These are phyloP conservation scores for Icerya purchasi DNA, from an alignment of 2,888 invertebrate species.

Conservation along the genomic window DNA sequence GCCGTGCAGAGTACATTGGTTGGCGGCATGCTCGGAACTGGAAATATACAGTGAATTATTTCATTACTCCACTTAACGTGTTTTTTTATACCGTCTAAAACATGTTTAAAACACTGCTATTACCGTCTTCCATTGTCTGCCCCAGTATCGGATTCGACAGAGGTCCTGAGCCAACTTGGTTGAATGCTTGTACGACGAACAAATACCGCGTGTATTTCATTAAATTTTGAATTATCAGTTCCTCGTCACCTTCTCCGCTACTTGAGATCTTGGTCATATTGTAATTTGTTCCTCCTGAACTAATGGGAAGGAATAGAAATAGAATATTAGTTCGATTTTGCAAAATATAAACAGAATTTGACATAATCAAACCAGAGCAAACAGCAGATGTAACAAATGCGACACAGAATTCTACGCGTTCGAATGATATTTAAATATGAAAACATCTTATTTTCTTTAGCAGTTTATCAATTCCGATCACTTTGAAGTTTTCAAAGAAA, in stretches of 20 bases:
- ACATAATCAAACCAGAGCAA: no score
- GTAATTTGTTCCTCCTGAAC: slow-evolving; percentile 26
- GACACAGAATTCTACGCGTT: no score
- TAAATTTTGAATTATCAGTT: slow-evolving; percentile 38
- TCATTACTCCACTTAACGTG: no score
- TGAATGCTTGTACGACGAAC: slow-evolving; percentile 48
- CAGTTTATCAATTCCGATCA: neutral
- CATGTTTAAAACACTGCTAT: no score
- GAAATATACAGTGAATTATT: no score
- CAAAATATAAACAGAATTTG: no score
- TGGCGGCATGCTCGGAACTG: slow-evolving; percentile 59
- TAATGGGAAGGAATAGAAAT: neutral
- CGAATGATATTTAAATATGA: no score
- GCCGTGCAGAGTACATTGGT: slow-evolving; percentile 54
- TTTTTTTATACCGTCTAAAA: no score
- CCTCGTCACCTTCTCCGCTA: slow-evolving; percentile 44
- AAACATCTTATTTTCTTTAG: neutral
- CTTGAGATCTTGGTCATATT: slow-evolving; percentile 46
- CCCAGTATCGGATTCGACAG: slow-evolving; percentile 42
- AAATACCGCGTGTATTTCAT: slow-evolving; percentile 44
- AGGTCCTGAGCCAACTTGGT: slow-evolving; percentile 50
- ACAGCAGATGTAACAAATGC: no score
- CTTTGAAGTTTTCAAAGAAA: neutral
- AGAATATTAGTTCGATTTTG: neutral
- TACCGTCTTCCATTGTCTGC: slow-evolving; percentile 56